A percentile compares a stretch with the other conserved stretches of the same genome.
Evolutionary conservation across 1,140 invertebrate species (phyloP).

Genomic region (Tetramorium simillimum): DNA sequence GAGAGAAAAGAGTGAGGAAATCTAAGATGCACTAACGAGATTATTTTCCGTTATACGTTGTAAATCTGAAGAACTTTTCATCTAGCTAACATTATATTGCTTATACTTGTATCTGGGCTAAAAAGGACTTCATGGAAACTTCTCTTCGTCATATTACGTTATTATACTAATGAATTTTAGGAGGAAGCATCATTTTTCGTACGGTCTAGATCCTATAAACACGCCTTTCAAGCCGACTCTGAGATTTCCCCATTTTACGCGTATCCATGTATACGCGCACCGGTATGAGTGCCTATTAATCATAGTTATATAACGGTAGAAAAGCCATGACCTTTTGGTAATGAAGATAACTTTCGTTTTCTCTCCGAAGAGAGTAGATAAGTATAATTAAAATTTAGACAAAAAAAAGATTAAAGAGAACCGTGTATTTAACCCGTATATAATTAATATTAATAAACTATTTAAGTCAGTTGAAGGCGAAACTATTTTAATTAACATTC

Average conservation of each 20-base stretch:
- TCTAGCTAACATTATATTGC: not conserved
- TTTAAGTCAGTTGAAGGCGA: not conserved
- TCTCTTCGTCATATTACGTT: not conserved
- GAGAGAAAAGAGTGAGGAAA: not conserved
- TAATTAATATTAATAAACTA: conserved; percentile 3
- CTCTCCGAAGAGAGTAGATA: not conserved
- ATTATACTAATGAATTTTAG: not conserved
- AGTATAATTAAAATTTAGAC: not conserved
- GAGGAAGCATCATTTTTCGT: conserved; percentile 4
- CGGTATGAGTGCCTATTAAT: not conserved
- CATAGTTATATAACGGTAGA: conserved; percentile 30
- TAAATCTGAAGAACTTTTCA: not conserved
- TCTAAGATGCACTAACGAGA: conserved; percentile 11
- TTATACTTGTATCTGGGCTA: not conserved
- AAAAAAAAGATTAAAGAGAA: not conserved
- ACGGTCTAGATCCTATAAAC: not conserved
- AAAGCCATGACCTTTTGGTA: not conserved
- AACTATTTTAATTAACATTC: conserved; percentile 3
- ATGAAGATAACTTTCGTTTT: conserved; percentile 46
- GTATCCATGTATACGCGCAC: not conserved
- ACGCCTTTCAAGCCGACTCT: not conserved
- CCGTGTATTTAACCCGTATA: not conserved
- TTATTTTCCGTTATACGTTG: not conserved
- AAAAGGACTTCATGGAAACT: not conserved
- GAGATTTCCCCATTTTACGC: not conserved